phyloP scores from a whole-genome alignment of 2,797 vertebrate species.

The Poeciliopsis infans region DNA sequence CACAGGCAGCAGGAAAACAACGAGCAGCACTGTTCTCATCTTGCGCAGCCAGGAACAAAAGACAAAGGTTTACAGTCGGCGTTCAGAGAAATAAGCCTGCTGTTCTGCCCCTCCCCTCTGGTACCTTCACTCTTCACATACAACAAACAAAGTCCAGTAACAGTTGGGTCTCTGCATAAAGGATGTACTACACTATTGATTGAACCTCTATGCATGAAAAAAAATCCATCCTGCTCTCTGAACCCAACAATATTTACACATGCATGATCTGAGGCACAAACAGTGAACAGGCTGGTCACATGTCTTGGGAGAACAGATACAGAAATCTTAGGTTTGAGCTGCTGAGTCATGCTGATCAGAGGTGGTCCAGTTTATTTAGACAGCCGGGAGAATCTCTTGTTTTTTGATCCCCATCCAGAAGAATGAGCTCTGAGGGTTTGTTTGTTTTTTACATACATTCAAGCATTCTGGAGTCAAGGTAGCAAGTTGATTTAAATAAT shows the following conservation, averaged over 20 bases:
- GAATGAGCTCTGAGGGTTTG: too few species aligned
- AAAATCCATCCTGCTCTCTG: neutral
- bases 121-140: neutral
- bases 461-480: too few species aligned
- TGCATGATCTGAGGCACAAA: neutral
- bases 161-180: neutral
- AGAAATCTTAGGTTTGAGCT: neutral
- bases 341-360: neutral
- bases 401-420: too few species aligned
- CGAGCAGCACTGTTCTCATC: neutral
- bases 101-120: neutral
- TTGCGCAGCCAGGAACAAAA: neutral
- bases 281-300: neutral
- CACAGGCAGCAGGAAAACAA: constrained; percentile 28
- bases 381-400: too few species aligned
- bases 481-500: too few species aligned
- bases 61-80: neutral
- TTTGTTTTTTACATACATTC: too few species aligned
- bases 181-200: neutral
- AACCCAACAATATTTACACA: neutral
- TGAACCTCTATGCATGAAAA: neutral
- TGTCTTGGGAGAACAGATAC: neutral
- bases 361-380: neutral
- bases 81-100: neutral
- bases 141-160: neutral